These are phyloP conservation scores for Hippocampus kuda DNA, from an alignment of 2,797 vertebrate species.

Conservation along the genomic window DNA sequence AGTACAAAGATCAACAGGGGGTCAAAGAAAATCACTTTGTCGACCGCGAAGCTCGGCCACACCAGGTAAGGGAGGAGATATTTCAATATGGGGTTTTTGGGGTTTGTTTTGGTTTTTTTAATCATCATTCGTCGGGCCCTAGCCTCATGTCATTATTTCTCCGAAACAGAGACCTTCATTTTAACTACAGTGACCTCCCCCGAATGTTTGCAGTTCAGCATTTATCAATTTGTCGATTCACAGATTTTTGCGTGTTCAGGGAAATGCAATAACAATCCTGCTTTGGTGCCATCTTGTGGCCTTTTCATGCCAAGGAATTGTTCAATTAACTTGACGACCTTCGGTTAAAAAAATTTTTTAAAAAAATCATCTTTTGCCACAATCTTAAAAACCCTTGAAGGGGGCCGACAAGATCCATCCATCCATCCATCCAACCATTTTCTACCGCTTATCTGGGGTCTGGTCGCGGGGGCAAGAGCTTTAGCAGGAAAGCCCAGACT, in stretches of 20 bases:
- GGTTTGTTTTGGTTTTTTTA: not conserved
- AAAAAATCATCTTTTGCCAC: not conserved
- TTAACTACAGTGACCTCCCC: not conserved
- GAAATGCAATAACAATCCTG: not conserved
- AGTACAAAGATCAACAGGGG: slow-evolving; percentile 72
- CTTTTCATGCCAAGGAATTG: not conserved
- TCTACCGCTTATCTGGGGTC: too few relatives aligned
- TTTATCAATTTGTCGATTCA: not conserved
- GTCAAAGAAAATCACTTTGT: slow-evolving; percentile 65
- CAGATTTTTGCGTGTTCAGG: not conserved
- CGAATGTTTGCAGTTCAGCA: not conserved
- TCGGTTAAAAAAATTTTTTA: not conserved
- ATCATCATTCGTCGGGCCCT: not conserved
- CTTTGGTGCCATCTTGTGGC: not conserved
- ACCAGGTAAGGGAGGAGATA: slow-evolving; percentile 67
- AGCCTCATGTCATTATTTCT: not conserved
- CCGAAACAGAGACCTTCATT: not conserved
- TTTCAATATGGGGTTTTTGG: not conserved
- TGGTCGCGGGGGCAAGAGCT: too few relatives aligned
- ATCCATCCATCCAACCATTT: too few relatives aligned
- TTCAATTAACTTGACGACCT: not conserved
- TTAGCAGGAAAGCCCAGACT: too few relatives aligned
- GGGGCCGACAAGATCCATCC: too few relatives aligned
- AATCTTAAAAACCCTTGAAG: too few relatives aligned
- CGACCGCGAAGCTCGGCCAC: slow-evolving; percentile 76